These are phyloP conservation scores for Numida meleagris DNA, from an alignment of 2,113 vertebrate species.

Conservation along the genomic window DNA sequence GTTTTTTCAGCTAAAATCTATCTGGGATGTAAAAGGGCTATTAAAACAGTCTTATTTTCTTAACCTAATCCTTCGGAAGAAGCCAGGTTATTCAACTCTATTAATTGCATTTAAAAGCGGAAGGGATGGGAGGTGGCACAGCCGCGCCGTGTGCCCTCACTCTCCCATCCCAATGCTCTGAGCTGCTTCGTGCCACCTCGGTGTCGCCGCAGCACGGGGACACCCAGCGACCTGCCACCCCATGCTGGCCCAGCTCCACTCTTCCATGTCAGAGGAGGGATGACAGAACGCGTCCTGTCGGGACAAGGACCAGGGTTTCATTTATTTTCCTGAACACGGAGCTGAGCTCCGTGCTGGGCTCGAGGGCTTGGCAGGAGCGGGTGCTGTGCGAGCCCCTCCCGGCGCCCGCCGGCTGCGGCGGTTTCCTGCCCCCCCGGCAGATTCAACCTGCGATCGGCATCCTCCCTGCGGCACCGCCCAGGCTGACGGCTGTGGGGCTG, in stretches of 20 bases:
- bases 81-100: background rate
- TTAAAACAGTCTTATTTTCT: constrained; percentile 25
- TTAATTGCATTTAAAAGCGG: background rate
- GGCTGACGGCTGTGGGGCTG: background rate
- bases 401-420: background rate
- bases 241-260: background rate
- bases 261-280: background rate
- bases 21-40: background rate
- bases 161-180: background rate
- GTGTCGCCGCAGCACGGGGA: background rate
- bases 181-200: rapidly evolving
- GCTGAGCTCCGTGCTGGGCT: background rate
- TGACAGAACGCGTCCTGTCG: background rate
- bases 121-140: background rate
- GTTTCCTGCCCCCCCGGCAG: constrained; percentile 36
- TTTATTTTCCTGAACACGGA: background rate
- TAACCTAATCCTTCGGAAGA: constrained; percentile 30
- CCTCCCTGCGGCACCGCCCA: background rate
- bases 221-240: background rate
- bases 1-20: background rate
- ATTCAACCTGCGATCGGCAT: background rate
- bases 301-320: background rate
- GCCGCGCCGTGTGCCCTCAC: background rate
- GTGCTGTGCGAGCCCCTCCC: background rate
- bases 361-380: background rate